Evolutionary conservation across 2,888 invertebrate species (phyloP).

Genomic region (Cheilosia urbana): DNA sequence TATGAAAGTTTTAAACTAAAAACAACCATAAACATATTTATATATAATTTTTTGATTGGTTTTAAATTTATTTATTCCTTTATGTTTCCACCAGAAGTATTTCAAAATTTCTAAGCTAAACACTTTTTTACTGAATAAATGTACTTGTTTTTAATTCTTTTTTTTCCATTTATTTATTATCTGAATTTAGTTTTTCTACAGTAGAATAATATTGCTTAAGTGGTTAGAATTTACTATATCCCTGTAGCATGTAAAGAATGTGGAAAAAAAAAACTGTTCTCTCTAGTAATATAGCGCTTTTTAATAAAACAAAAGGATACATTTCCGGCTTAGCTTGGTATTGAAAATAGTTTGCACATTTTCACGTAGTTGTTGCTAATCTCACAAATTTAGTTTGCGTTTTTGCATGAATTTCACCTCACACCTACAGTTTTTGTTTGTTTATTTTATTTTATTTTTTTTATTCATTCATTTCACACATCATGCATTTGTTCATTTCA

Average conservation of each 20-base stretch:
- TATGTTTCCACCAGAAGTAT: neutral
- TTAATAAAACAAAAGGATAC: no score
- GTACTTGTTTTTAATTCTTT: neutral
- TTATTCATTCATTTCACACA: constrained; percentile 43
- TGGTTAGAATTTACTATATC: neutral
- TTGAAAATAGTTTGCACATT: constrained; percentile 62
- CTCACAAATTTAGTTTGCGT: constrained; percentile 31
- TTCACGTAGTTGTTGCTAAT: constrained; percentile 68
- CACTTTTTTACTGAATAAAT: neutral
- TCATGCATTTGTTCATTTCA: constrained; percentile 70
- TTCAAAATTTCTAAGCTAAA: neutral
- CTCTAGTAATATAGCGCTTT: no score
- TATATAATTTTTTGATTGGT: no score
- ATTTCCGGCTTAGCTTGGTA: neutral
- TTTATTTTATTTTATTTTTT: constrained; percentile 16
- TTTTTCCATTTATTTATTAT: neutral
- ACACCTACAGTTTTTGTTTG: neutral
- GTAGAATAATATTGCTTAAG: neutral
- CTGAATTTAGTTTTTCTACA: neutral
- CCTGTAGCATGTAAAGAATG: no score
- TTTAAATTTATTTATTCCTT: neutral
- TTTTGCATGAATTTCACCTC: constrained; percentile 37
- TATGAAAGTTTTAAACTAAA: no score
- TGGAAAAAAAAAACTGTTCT: no score
- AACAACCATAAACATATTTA: no score